These are phyloP conservation scores for Drosophila anceps DNA, from an alignment of 2,888 invertebrate genomes.

Conservation along the genomic window DNA sequence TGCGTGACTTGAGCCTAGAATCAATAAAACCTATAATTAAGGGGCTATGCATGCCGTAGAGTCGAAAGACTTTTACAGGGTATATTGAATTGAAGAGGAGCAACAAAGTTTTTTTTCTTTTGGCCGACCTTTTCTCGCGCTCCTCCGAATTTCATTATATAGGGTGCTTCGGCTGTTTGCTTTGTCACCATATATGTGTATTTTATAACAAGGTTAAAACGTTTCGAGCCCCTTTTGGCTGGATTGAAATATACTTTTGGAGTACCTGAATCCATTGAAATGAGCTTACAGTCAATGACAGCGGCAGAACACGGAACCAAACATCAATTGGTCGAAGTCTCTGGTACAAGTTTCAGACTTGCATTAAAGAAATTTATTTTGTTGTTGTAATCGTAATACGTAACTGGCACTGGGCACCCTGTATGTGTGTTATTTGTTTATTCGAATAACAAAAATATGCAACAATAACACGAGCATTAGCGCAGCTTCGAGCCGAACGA, in stretches of 20 bases:
- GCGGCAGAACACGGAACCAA: neutral
- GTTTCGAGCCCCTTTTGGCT: neutral
- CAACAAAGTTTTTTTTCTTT: neutral
- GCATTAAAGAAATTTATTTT: neutral
- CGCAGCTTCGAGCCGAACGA: constrained; percentile 48
- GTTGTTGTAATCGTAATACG: neutral
- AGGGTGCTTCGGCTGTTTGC: neutral
- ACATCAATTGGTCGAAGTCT: neutral
- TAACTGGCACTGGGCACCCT: constrained; percentile 22
- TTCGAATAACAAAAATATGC: constrained; percentile 41
- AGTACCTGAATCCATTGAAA: neutral
- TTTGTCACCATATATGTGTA: neutral
- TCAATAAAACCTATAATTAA: neutral
- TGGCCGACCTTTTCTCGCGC: neutral
- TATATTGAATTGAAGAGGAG: neutral
- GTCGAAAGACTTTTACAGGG: neutral
- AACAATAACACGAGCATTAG: constrained; percentile 53
- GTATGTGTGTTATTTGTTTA: constrained; percentile 26
- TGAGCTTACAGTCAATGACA: neutral
- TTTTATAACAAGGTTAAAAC: neutral
- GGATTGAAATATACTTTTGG: neutral
- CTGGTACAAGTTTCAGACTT: neutral
- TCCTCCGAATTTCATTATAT: constrained; percentile 2
- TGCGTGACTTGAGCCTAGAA: neutral
- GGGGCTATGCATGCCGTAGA: neutral